Evolutionary conservation across 2,888 invertebrate genomes (phyloP).

Genomic region (Sepioteuthis lessoniana): DNA sequence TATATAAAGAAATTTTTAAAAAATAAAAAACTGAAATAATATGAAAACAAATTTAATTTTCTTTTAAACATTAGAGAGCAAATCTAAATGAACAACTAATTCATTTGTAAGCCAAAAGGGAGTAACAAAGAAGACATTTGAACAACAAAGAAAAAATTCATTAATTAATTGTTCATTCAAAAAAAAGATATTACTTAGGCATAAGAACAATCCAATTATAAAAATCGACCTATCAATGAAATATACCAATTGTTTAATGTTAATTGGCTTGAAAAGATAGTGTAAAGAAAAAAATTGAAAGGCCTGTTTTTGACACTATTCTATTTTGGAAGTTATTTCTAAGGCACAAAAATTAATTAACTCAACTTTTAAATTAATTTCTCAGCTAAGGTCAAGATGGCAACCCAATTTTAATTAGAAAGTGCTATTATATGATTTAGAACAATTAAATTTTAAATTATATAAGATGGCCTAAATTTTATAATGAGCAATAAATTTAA

Average conservation of each 20-base stretch:
- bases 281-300: neutral
- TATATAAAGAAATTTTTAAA: neutral
- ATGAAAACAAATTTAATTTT: neutral
- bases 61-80: neutral
- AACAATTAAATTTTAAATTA: too few species aligned
- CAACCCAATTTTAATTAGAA: neutral
- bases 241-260: neutral
- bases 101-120: neutral
- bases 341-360: too few species aligned
- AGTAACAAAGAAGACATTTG: neutral
- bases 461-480: too few species aligned
- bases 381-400: neutral
- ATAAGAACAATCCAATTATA: neutral
- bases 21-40: neutral
- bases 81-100: neutral
- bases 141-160: neutral
- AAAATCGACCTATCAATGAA: neutral
- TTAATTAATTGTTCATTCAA: neutral
- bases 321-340: neutral
- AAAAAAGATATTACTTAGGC: neutral
- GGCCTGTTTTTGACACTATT: neutral
- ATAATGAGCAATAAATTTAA: too few species aligned
- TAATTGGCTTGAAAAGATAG: neutral
- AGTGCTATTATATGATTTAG: neutral
- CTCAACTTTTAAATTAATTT: neutral